phyloP scores from a whole-genome alignment of 2,888 invertebrate species.

The Patella pellucida region DNA sequence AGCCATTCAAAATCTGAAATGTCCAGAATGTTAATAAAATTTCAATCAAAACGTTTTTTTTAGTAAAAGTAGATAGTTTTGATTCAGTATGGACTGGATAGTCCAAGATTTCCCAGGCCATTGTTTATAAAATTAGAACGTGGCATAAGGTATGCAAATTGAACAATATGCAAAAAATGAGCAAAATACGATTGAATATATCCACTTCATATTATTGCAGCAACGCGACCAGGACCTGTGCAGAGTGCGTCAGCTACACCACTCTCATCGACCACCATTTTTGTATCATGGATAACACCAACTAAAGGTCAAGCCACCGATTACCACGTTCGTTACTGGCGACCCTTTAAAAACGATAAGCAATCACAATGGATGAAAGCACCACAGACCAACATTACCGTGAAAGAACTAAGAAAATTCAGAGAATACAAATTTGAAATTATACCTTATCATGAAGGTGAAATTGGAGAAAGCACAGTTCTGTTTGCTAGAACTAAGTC shows the following conservation, averaged over 20 bases:
- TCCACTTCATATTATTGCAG: conserved; percentile 22
- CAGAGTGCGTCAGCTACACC: conserved; percentile 28
- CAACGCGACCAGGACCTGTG: conserved; percentile 39
- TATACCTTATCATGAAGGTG: conserved; percentile 48
- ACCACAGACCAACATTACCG: conserved; percentile 32
- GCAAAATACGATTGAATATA: too few relatives aligned
- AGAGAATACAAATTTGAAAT: conserved; percentile 49
- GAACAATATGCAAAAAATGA: too few relatives aligned
- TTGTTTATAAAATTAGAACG: too few relatives aligned
- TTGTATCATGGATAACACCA: conserved; percentile 42
- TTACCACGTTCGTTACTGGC: conserved; percentile 40
- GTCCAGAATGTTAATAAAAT: too few relatives aligned
- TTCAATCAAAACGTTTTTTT: too few relatives aligned
- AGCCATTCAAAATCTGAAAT: too few relatives aligned
- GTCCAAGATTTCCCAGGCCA: too few relatives aligned
- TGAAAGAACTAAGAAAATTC: conserved; percentile 38
- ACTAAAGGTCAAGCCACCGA: conserved; percentile 33
- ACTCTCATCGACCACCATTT: conserved; percentile 43
- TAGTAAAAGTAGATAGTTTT: too few relatives aligned
- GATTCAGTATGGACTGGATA: too few relatives aligned
- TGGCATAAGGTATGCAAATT: too few relatives aligned
- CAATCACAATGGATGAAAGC: conserved; percentile 33
- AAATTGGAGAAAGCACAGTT: conserved; percentile 46
- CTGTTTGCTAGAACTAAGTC: conserved; percentile 43
- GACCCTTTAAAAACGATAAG: conserved; percentile 40